Conservation (phyloP, 2,113 vertebrate genomes). For the Dasypus novemcinctus region DNA sequence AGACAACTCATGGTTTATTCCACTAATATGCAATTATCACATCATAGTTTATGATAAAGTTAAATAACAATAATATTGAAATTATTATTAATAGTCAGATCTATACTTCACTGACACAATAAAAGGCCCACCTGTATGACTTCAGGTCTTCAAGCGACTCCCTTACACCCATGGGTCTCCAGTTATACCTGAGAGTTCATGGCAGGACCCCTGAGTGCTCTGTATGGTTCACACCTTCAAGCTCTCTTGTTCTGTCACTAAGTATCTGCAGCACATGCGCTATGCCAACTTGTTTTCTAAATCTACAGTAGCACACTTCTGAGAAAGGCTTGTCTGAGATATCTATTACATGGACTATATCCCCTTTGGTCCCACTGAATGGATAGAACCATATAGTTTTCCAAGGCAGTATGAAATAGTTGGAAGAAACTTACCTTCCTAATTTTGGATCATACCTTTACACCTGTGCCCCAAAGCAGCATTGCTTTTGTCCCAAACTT, state of each 20-base stretch:
- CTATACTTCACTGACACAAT: not conserved
- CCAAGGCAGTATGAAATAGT: not conserved
- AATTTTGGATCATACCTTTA: not conserved
- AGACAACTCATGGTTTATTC: not conserved
- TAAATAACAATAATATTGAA: not conserved
- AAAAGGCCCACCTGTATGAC: no score
- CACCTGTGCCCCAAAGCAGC: not conserved
- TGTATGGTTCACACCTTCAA: not conserved
- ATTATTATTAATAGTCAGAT: not conserved
- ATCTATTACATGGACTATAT: not conserved
- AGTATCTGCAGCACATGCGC: not conserved
- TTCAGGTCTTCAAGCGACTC: not conserved
- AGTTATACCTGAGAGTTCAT: not conserved
- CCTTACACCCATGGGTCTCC: not conserved
- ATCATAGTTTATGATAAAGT: not conserved
- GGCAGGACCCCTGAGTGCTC: not conserved
- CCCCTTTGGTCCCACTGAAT: not conserved
- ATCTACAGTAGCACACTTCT: not conserved
- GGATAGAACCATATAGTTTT: not conserved
- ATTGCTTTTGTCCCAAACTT: not conserved
- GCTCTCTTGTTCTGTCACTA: not conserved
- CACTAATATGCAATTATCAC: not conserved
- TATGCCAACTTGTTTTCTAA: not conserved
- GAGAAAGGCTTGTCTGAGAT: not conserved
- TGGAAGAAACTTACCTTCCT: not conserved